Percentiles rank a stretch among this genome's conserved stretches.
These are phyloP conservation scores for Dasypus novemcinctus DNA, from an alignment of 2,113 vertebrate species.

Conservation along the genomic window DNA sequence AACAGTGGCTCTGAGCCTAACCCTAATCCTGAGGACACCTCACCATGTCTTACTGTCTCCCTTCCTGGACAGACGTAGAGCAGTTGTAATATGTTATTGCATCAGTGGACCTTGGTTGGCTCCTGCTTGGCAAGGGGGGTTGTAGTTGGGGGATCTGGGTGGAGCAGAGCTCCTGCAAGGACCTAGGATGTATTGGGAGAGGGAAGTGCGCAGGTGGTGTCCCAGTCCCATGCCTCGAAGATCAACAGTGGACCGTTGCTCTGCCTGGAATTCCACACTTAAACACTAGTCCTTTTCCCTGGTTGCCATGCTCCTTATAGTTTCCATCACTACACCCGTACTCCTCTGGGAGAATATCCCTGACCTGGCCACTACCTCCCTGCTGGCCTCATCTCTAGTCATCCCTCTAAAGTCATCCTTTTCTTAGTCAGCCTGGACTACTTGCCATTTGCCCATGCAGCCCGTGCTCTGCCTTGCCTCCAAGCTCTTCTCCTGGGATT, in stretches of 20 bases:
- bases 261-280: too few species aligned
- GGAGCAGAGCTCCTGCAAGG: background rate
- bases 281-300: too few species aligned
- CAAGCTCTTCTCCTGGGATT: background rate
- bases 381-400: background rate
- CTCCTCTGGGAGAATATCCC: background rate
- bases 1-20: background rate
- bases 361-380: too few species aligned
- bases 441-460: background rate
- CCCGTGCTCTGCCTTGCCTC: accelerated
- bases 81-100: accelerated
- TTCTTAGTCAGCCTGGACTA: background rate
- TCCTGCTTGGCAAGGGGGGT: accelerated
- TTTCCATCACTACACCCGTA: background rate
- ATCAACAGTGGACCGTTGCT: too few species aligned
- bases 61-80: background rate
- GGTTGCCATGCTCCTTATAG: background rate
- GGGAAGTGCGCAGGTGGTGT: background rate
- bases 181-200: background rate
- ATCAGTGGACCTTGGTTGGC: background rate
- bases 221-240: too few species aligned
- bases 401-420: background rate
- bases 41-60: background rate
- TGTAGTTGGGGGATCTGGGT: background rate
- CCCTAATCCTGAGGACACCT: background rate